These are phyloP conservation scores for Oreochromis mossambicus DNA, from an alignment of 2,797 vertebrate species.

Conservation along the genomic window DNA sequence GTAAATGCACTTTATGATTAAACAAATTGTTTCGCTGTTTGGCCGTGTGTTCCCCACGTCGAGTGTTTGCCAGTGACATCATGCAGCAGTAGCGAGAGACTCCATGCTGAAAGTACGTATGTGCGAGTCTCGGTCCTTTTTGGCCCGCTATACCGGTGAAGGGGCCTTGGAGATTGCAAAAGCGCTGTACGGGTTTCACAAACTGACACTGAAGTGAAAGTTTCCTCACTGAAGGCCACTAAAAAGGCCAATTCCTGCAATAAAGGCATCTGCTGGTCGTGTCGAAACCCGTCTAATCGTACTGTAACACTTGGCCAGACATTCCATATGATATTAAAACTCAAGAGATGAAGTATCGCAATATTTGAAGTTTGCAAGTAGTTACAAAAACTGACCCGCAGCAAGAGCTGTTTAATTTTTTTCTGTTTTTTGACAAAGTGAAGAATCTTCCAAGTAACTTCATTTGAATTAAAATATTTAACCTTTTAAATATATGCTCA, in stretches of 20 bases:
- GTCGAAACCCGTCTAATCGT: not conserved
- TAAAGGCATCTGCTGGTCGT: not conserved
- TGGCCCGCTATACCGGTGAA: constrained; percentile 49
- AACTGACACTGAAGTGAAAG: constrained; percentile 7
- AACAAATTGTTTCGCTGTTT: constrained; percentile 77
- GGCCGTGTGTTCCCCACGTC: constrained; percentile 66
- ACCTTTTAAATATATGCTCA: not conserved
- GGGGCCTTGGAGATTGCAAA: constrained; percentile 39
- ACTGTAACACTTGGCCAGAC: not conserved
- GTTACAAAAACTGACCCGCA: not conserved
- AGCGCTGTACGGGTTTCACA: constrained; percentile 26
- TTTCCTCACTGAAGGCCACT: not conserved
- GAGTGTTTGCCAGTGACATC: constrained; percentile 75
- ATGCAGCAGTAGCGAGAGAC: constrained; percentile 58
- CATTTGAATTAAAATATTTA: not conserved
- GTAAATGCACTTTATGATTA: constrained; percentile 79
- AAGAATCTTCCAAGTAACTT: not conserved
- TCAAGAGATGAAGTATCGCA: not conserved
- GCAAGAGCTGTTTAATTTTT: not conserved
- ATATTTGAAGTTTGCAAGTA: not conserved
- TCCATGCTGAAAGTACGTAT: constrained; percentile 50
- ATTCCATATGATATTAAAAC: not conserved
- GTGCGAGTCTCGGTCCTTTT: constrained; percentile 17
- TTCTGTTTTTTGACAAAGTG: not conserved
- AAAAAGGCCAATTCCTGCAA: not conserved